Base-by-base conservation (phyloP, 2,797 vertebrate genomes). In the Podargus strigoides region DNA sequence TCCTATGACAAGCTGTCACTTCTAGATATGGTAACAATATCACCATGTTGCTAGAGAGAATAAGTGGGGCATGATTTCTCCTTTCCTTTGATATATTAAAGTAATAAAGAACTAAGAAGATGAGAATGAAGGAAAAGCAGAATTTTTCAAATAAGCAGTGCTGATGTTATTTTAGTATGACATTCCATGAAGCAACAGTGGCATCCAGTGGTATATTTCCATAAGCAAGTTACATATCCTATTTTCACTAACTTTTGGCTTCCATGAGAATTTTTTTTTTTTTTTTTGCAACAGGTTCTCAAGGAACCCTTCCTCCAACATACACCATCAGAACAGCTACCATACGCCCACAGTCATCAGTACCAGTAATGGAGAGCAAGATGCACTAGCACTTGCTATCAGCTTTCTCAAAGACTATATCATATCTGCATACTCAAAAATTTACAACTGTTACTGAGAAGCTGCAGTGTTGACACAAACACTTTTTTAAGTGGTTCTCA, bases 141-240 rank as follows among this genome's bases (percentile, higher is more conserved):
- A 81, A 46, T 93, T 93, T 90, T 89, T 77, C 55, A 80, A 74
- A 56, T 11, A 64, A 67, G 62, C 47, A 89, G 64, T 83, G 56
- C 24, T 8, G 2, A 64, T 52, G 39, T 46, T 82, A 72, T 87
- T 91, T 91, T 78, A 62, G 32, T 42, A 74, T 52, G 66, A 69
- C 68, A 66, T 94, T 96, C 58, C 53, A 79, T 95, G 97, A 96
- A 96, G 95, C 97, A 96, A 97, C 83, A 97, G 96, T 97, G 97
- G 97, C 96, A 97, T 97, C 97, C 97, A 97, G 97, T 97, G 97
- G 97, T 92, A 93, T 58, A 81, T 75, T 85, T 88, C 93, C 75
- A 92, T 58, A 95, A 91, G 74, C 41, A 92, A 91, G 60, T 66
- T 87, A 47, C 44, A 55, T n/a, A 78, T 44, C 36, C 52, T 74